Conservation (phyloP, 2,797 vertebrate species). For the Malacoctenus gilli region DNA sequence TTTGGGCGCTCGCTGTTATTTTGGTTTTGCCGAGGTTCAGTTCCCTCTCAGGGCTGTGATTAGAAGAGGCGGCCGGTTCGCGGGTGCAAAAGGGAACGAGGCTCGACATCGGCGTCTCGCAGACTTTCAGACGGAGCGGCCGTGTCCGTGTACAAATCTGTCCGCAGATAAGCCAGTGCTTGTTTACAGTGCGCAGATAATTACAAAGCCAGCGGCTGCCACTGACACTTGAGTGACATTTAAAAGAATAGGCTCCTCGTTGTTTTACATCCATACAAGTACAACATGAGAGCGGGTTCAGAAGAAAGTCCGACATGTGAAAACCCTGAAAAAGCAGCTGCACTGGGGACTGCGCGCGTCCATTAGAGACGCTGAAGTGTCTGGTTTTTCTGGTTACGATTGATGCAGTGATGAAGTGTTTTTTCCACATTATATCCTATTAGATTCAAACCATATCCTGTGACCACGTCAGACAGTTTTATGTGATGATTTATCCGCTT, state of each 20-base stretch:
- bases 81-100: slow-evolving; percentile 27
- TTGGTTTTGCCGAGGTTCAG: slow-evolving; percentile 15
- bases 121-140: slow-evolving; percentile 1
- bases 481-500: no score
- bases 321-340: no score
- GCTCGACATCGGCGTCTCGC: not conserved
- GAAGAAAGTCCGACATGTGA: not conserved
- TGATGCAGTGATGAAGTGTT: no score
- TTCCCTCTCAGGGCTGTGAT: slow-evolving; percentile 28
- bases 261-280: not conserved
- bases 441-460: no score
- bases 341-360: no score
- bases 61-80: slow-evolving; percentile 19
- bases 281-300: not conserved
- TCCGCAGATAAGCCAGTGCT: not conserved
- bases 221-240: slow-evolving; percentile 2
- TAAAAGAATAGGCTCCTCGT: not conserved
- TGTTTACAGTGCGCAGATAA: not conserved
- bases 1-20: slow-evolving; percentile 22
- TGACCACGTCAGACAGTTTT: no score
- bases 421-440: no score
- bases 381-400: no score
- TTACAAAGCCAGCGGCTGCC: not conserved
- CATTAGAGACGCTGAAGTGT: no score
- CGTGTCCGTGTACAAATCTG: not conserved